Conservation (phyloP, 2,888 invertebrate genomes). For the Agrilus biguttatus region DNA sequence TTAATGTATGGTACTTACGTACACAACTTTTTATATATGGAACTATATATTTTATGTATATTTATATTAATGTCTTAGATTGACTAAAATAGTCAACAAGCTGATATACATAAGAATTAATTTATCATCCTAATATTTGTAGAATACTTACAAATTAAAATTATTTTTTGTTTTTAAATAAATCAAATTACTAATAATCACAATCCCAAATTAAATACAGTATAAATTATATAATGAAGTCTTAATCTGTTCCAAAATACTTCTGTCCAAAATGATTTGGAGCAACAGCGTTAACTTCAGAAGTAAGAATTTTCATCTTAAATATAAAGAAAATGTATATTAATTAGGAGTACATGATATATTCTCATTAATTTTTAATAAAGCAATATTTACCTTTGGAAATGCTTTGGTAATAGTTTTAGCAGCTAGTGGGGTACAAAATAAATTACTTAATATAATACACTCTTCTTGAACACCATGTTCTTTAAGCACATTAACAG, state of each 20-base stretch:
- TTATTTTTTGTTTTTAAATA: too few relatives aligned
- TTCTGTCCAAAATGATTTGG: conserved; percentile 98
- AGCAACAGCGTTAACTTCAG: conserved; percentile 87
- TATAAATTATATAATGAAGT: conserved; percentile 1
- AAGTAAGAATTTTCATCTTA: conserved; percentile 87
- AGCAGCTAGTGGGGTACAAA: conserved; percentile 87
- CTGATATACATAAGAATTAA: too few relatives aligned
- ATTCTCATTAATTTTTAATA: too few relatives aligned
- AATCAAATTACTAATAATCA: too few relatives aligned
- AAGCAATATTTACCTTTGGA: conserved; percentile 40
- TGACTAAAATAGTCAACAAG: too few relatives aligned
- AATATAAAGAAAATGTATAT: conserved; percentile 7
- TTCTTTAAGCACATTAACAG: conserved; percentile 85
- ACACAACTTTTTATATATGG: too few relatives aligned
- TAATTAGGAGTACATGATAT: too few relatives aligned
- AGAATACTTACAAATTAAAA: too few relatives aligned
- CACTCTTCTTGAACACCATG: conserved; percentile 88
- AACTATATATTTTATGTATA: too few relatives aligned
- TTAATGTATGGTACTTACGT: too few relatives aligned
- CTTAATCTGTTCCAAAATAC: conserved; percentile 95
- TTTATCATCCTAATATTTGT: too few relatives aligned
- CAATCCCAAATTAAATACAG: not conserved
- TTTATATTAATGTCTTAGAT: too few relatives aligned
- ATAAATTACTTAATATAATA: conserved; percentile 93
- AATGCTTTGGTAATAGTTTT: conserved; percentile 71